phyloP scores from a whole-genome alignment of 2,113 vertebrate species.

The Bufo gargarizans region DNA sequence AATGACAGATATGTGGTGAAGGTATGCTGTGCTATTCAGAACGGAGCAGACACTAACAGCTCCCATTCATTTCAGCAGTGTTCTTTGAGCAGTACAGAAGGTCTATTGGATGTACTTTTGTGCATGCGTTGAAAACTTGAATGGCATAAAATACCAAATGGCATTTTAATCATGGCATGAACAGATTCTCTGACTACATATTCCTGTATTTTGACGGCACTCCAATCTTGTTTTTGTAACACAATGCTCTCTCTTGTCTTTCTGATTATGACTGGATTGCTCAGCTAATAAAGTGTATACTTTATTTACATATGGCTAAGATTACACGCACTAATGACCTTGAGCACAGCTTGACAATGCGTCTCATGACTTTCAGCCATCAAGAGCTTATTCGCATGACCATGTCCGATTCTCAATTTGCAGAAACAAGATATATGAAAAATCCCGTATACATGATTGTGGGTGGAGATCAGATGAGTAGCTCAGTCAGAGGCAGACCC shows the following conservation, averaged over 20 bases:
- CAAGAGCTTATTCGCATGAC: too few relatives aligned
- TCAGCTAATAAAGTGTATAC: neutral
- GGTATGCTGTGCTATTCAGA: neutral
- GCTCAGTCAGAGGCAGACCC: too few relatives aligned
- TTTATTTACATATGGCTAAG: neutral
- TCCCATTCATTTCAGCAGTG: neutral
- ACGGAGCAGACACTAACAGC: too few relatives aligned
- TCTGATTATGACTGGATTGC: neutral
- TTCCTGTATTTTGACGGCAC: too few relatives aligned
- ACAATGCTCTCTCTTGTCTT: too few relatives aligned
- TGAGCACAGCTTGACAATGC: neutral
- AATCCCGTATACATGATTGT: too few relatives aligned
- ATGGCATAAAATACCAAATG: neutral
- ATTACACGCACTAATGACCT: neutral
- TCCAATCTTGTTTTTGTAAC: too few relatives aligned
- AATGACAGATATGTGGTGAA: neutral
- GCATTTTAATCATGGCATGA: neutral
- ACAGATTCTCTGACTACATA: neutral
- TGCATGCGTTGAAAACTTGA: too few relatives aligned
- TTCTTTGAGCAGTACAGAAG: neutral
- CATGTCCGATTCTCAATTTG: too few relatives aligned
- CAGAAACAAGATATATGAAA: too few relatives aligned
- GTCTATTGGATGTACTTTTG: neutral
- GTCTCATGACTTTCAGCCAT: neutral
- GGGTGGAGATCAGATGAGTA: too few relatives aligned